These are phyloP conservation scores for Stegana nigrithorax DNA, from an alignment of 2,888 invertebrate species.

Conservation along the genomic window DNA sequence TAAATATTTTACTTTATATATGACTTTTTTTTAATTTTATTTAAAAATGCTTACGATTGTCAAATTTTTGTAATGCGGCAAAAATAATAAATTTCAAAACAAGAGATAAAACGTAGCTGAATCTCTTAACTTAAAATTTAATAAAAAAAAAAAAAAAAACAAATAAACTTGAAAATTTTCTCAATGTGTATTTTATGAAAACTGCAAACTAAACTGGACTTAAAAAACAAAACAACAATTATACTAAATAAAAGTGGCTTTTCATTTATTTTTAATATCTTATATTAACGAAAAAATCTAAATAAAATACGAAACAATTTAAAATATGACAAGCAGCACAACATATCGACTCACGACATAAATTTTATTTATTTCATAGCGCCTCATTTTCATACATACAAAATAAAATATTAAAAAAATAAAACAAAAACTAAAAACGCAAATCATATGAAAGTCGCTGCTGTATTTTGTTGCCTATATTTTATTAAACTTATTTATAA, in stretches of 20 bases:
- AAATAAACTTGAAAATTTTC: conserved; percentile 22
- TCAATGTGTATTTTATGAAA: conserved; percentile 11
- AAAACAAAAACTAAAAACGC: conserved; percentile 9
- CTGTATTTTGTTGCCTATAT: conserved; percentile 13
- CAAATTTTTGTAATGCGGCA: neutral
- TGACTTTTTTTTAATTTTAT: conserved; percentile 8
- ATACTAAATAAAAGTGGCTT: neutral
- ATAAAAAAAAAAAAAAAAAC: conserved; percentile 26
- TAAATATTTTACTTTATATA: neutral
- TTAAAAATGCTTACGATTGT: neutral
- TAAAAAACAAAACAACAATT: neutral
- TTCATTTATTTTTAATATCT: neutral
- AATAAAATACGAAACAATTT: neutral
- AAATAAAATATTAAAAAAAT: conserved; percentile 1
- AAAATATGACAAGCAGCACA: neutral
- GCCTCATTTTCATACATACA: conserved; percentile 39
- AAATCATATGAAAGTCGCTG: neutral
- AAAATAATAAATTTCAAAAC: conserved; percentile 17
- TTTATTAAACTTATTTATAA: neutral
- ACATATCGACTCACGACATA: conserved; percentile 36
- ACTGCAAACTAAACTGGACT: conserved; percentile 13
- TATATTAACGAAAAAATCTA: neutral
- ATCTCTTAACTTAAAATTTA: conserved; percentile 1
- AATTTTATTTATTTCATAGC: conserved; percentile 59
- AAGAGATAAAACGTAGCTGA: conserved; percentile 1